Percentiles rank a stretch among this genome's conserved stretches.
Evolutionary conservation across 2,797 vertebrate species (phyloP).

Genomic region (Myiothlypis coronata): DNA sequence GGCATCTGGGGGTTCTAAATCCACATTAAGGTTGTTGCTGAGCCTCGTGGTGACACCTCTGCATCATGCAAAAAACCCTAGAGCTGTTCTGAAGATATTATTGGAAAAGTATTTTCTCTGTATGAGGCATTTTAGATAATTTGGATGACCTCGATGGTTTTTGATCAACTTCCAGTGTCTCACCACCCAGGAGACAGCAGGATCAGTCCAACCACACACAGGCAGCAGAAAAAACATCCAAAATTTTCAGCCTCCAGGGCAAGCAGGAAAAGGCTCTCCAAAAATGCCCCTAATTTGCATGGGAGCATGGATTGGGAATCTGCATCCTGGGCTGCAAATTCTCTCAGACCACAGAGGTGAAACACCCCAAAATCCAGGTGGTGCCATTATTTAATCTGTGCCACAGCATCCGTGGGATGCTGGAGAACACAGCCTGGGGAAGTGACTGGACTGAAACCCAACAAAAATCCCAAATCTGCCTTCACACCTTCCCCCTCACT

Average conservation of each 20-base stretch:
- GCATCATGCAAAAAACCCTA: neutral
- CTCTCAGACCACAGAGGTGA: neutral
- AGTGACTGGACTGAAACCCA: neutral
- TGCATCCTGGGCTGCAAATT: neutral
- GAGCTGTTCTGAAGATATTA: neutral
- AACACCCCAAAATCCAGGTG: neutral
- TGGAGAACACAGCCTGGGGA: neutral
- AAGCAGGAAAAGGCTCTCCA: accelerated
- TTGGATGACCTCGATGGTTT: neutral
- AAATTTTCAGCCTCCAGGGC: no score
- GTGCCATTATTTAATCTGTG: neutral
- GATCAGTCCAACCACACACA: neutral
- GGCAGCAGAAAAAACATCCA: neutral
- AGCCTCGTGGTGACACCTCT: neutral
- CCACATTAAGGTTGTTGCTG: neutral
- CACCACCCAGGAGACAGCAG: accelerated
- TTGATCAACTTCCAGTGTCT: neutral
- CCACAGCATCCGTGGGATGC: neutral
- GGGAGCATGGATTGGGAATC: neutral
- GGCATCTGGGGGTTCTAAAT: neutral
- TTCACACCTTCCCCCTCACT: accelerated
- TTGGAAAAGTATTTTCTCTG: neutral
- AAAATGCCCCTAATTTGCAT: accelerated
- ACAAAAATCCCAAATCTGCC: neutral
- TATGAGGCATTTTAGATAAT: neutral